phyloP scores from a whole-genome alignment of 2,113 vertebrate species.

The Regulus satrapa region DNA sequence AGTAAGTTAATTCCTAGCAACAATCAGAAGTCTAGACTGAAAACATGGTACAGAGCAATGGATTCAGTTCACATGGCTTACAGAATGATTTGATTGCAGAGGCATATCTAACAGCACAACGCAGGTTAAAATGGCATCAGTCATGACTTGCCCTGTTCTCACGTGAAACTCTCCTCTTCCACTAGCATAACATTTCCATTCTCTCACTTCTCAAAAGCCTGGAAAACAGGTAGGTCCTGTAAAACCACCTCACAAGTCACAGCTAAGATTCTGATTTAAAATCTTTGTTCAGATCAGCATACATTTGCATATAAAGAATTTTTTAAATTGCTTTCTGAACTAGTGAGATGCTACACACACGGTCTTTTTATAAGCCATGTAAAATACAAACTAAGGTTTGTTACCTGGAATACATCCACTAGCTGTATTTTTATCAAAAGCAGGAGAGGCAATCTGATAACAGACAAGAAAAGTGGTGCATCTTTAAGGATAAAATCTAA shows the following conservation, averaged over 20 bases:
- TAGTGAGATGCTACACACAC: background rate
- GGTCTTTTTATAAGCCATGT: background rate
- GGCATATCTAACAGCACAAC: background rate
- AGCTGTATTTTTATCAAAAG: background rate
- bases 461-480: background rate
- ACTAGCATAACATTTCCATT: slow-evolving; percentile 11
- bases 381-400: background rate
- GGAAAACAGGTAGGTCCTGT: slow-evolving; percentile 47
- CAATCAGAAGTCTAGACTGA: background rate
- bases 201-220: slow-evolving; percentile 10
- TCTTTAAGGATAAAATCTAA: background rate
- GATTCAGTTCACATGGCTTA: background rate
- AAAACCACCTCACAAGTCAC: slow-evolving; percentile 17
- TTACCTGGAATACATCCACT: background rate
- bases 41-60: background rate
- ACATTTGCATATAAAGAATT: slow-evolving; percentile 11
- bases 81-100: background rate
- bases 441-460: background rate
- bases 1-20: background rate
- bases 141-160: slow-evolving; percentile 28
- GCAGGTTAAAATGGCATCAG: background rate
- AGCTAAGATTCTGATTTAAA: slow-evolving; percentile 6
- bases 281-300: slow-evolving; percentile 36
- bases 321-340: slow-evolving; percentile 2
- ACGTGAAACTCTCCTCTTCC: background rate